Percentiles rank a stretch among this genome's conserved stretches.
Conservation (phyloP, 2,797 vertebrate genomes). For the Sandelia bainsii region DNA sequence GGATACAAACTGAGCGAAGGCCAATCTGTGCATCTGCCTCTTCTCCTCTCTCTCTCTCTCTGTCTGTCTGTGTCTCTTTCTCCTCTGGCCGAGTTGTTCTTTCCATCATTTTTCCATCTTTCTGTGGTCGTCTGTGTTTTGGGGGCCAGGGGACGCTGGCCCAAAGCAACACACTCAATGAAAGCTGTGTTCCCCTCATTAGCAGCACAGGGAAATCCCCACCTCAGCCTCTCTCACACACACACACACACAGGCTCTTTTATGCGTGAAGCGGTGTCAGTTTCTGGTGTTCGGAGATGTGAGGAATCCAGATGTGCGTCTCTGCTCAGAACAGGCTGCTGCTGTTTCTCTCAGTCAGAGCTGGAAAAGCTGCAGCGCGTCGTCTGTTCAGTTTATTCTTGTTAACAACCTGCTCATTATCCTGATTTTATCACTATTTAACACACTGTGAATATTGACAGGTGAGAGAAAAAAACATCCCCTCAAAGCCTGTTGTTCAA, state of each 20-base stretch:
- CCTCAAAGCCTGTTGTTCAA: background rate
- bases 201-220: constrained; percentile 67
- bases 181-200: constrained; percentile 75
- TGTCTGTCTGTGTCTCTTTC: background rate
- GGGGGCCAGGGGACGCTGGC: constrained; percentile 50
- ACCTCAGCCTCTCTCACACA: constrained; percentile 20
- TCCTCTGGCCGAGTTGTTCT: constrained; percentile 48
- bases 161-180: constrained; percentile 63
- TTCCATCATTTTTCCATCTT: constrained; percentile 65
- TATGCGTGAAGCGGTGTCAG: constrained; percentile 32
- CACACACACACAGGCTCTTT: constrained; percentile 35
- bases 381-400: background rate
- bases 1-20: constrained; percentile 3
- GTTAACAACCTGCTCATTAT: constrained; percentile 8
- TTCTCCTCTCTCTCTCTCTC: constrained; percentile 4
- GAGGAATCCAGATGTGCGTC: constrained; percentile 61
- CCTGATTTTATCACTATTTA: background rate
- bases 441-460: background rate
- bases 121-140: constrained; percentile 69
- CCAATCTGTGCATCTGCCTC: constrained; percentile 23
- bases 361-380: constrained; percentile 18
- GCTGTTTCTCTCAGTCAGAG: constrained; percentile 46
- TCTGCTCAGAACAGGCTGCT: constrained; percentile 46
- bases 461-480: background rate
- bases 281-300: constrained; percentile 41